Percentiles rank a stretch among this genome's conserved stretches.
phyloP scores from a whole-genome alignment of 2,113 vertebrate genomes.

The Neopipo cinnamomea region DNA sequence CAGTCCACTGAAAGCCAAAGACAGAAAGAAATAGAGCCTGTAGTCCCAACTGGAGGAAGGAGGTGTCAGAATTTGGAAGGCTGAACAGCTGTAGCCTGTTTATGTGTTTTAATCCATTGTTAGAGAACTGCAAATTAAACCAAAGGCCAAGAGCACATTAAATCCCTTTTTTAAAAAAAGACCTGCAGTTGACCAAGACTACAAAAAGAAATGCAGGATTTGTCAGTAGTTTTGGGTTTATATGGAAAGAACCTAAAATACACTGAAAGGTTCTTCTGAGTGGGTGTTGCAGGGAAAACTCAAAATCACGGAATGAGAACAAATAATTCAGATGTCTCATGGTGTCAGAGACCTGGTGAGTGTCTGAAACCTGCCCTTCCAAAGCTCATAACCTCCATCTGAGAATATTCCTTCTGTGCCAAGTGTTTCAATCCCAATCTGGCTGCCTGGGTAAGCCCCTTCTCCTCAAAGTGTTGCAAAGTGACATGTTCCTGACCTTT shows the following conservation, averaged over 20 bases:
- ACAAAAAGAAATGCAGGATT: neutral
- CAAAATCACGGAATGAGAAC: constrained; percentile 25
- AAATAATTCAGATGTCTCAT: constrained; percentile 23
- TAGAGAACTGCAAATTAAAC: constrained; percentile 42
- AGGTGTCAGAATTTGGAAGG: constrained; percentile 69
- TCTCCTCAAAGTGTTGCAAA: constrained; percentile 23
- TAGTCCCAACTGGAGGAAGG: constrained; percentile 37
- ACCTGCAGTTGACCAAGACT: neutral
- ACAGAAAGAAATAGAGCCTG: constrained; percentile 64
- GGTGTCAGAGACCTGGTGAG: constrained; percentile 15
- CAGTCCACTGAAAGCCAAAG: constrained; percentile 72
- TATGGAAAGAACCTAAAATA: neutral
- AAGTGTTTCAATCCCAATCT: neutral
- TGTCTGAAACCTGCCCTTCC: constrained; percentile 41
- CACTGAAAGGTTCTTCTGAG: neutral
- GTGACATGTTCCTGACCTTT: constrained; percentile 46
- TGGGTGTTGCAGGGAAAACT: constrained; percentile 11
- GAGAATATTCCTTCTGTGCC: constrained; percentile 30
- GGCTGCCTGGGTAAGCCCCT: neutral
- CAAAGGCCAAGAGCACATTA: neutral
- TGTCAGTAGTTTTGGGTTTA: neutral
- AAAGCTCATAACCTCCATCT: constrained; percentile 32
- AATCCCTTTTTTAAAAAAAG: neutral
- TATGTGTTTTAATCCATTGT: constrained; percentile 43
- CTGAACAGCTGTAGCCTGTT: constrained; percentile 64